Conservation (phyloP, 1,140 invertebrate species). For the Heliconius congener region DNA sequence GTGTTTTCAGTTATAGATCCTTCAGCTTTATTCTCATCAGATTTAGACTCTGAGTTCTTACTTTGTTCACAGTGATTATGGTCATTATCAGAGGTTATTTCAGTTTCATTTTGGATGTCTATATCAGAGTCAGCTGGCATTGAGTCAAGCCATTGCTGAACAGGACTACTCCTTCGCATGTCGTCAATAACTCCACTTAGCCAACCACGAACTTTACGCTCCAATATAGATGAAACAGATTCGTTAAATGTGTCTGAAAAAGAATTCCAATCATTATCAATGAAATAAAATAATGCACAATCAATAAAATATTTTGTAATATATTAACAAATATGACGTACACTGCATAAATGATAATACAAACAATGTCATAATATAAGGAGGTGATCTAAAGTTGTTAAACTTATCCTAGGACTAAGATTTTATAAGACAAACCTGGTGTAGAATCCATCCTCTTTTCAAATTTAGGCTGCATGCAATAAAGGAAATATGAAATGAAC, state of each 20-base stretch:
- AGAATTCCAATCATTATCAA: neutral
- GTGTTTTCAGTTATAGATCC: slow-evolving; percentile 65
- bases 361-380: neutral
- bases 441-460: slow-evolving; percentile 71
- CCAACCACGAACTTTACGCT: slow-evolving; percentile 76
- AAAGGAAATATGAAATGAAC: slow-evolving; percentile 53
- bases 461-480: slow-evolving; percentile 76
- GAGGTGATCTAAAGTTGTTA: neutral
- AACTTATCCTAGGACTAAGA: neutral
- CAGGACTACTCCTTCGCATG: slow-evolving; percentile 78
- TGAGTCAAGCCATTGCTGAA: slow-evolving; percentile 80
- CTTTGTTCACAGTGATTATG: slow-evolving; percentile 37
- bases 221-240: slow-evolving; percentile 72
- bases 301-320: neutral
- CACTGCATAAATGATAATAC: neutral
- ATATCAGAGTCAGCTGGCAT: slow-evolving; percentile 57
- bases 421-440: slow-evolving; percentile 65
- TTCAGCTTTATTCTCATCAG: slow-evolving; percentile 62
- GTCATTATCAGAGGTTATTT: slow-evolving; percentile 23
- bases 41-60: slow-evolving; percentile 46
- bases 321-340: neutral
- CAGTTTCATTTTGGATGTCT: slow-evolving; percentile 32
- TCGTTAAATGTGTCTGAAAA: slow-evolving; percentile 71
- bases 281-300: neutral
- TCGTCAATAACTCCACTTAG: slow-evolving; percentile 76